Conservation (phyloP, 2,888 invertebrate species). For the Philhelius pedissequus region DNA sequence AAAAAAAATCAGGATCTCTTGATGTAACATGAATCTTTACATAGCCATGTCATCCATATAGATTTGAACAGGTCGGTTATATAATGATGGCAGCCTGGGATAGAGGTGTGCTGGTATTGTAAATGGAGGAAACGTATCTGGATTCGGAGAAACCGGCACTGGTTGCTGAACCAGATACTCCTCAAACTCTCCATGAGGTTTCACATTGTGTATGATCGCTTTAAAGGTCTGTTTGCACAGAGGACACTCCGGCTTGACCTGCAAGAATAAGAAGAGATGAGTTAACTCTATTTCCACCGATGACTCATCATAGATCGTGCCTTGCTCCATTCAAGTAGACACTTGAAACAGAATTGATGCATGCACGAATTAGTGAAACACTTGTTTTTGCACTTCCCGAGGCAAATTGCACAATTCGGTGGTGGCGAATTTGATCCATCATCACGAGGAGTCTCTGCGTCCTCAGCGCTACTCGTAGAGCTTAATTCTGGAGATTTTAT, state of each 20-base stretch:
- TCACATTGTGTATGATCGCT: constrained; percentile 95
- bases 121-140: constrained; percentile 36
- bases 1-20: neutral
- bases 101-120: constrained; percentile 52
- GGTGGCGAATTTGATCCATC: constrained; percentile 84
- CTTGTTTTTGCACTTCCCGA: constrained; percentile 91
- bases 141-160: constrained; percentile 38
- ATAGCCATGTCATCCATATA: constrained; percentile 56
- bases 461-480: constrained; percentile 54
- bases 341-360: constrained; percentile 96
- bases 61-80: constrained; percentile 34
- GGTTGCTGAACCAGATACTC: constrained; percentile 83
- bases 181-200: constrained; percentile 92
- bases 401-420: constrained; percentile 95
- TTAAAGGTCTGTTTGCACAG: constrained; percentile 95
- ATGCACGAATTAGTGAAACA: constrained; percentile 95
- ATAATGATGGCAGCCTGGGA: constrained; percentile 42
- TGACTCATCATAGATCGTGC: constrained; percentile 72
- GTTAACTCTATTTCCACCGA: neutral
- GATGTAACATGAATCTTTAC: neutral
- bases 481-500: constrained; percentile 55
- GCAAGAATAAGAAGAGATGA: constrained; percentile 72
- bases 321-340: constrained; percentile 96
- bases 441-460: constrained; percentile 68
- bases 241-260: constrained; percentile 96